Evolutionary conservation across 2,888 invertebrate species (phyloP).

Genomic region (Caenorhabditis sinica): DNA sequence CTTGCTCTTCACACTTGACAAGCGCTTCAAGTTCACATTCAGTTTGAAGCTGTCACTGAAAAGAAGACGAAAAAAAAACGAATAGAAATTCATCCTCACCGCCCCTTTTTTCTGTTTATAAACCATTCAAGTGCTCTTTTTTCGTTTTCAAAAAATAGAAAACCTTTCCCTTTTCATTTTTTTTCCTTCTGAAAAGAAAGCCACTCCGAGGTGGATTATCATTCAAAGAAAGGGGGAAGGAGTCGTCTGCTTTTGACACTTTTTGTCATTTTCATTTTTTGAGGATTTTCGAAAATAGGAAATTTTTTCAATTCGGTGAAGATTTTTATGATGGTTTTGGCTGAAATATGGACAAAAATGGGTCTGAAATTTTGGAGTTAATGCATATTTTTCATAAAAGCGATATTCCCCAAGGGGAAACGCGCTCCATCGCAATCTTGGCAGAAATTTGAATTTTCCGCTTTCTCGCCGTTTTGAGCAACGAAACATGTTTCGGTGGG

Average conservation of each 20-base stretch:
- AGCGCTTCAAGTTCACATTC: no score
- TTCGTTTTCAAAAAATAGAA: no score
- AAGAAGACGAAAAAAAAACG: background rate
- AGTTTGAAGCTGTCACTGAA: slow-evolving; percentile 34
- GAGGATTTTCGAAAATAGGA: background rate
- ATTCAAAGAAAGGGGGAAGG: background rate
- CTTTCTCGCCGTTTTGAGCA: no score
- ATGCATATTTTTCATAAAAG: no score
- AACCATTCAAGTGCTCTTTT: slow-evolving; percentile 49
- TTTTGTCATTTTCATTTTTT: background rate
- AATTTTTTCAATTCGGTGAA: background rate
- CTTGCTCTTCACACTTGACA: slow-evolving; percentile 34
- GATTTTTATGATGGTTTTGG: no score
- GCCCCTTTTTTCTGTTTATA: slow-evolving; percentile 16
- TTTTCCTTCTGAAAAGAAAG: slow-evolving; percentile 7
- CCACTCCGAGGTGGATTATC: slow-evolving; percentile 12
- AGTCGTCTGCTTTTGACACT: slow-evolving; percentile 33
- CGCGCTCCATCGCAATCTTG: no score
- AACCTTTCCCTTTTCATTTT: slow-evolving; percentile 25
- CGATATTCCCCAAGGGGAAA: no score
- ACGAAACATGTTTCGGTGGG: no score
- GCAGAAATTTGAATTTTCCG: no score
- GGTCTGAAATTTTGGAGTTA: no score
- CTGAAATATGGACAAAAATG: no score
- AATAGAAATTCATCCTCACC: slow-evolving; percentile 12